Percentiles rank a stretch among this genome's conserved stretches.
Conservation (phyloP, 2,888 invertebrate species). For the Orthosia gothica region DNA sequence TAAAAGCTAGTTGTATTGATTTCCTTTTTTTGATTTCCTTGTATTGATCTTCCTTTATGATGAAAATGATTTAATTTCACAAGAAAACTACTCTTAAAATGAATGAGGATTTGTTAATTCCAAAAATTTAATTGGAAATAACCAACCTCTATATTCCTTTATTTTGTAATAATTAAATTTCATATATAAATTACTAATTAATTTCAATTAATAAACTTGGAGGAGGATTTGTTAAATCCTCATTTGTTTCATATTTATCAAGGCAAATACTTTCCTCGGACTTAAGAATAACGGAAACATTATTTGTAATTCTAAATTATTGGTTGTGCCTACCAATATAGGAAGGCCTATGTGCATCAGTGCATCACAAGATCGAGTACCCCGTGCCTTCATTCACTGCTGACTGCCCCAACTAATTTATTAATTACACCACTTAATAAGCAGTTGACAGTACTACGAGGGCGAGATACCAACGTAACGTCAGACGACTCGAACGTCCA, state of each 20-base stretch:
- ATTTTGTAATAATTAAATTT: too few species aligned
- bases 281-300: not conserved
- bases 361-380: constrained; percentile 17
- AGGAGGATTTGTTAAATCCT: too few species aligned
- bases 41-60: too few species aligned
- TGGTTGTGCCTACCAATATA: not conserved
- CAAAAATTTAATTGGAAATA: too few species aligned
- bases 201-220: too few species aligned
- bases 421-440: constrained; percentile 35
- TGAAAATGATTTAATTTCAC: not conserved
- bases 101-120: too few species aligned
- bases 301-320: constrained; percentile 28
- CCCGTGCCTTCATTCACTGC: constrained; percentile 15
- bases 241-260: not conserved
- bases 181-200: too few species aligned
- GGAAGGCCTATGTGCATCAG: constrained; percentile 20
- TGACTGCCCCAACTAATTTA: constrained; percentile 30
- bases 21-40: not conserved
- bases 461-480: not conserved
- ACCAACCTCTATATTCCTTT: too few species aligned
- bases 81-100: too few species aligned
- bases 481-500: not conserved
- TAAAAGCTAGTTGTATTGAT: not conserved
- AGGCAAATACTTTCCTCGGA: not conserved
- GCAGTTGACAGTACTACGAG: constrained; percentile 39